Conservation (phyloP, 2,888 invertebrate species). For the Hypercompe scribonia region DNA sequence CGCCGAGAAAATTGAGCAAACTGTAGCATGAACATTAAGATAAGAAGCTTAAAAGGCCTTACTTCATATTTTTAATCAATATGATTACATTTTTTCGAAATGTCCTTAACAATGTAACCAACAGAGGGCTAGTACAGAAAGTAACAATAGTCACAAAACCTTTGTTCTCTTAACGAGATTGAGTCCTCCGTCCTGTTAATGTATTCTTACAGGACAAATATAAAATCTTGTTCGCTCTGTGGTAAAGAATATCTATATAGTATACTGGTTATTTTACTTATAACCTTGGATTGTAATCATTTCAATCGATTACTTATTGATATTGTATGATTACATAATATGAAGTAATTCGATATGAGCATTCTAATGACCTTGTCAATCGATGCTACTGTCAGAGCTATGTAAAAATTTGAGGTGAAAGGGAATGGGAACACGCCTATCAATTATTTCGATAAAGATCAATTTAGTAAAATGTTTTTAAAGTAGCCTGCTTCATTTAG, state of each 20-base stretch:
- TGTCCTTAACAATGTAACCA: background rate
- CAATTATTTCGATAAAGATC: background rate
- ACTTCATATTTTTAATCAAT: background rate
- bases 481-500: background rate
- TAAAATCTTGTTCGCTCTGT: background rate
- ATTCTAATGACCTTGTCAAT: slow-evolving; percentile 1
- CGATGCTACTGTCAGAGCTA: background rate
- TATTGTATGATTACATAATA: background rate
- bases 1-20: too few relatives aligned
- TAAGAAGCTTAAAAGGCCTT: background rate
- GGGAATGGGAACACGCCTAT: background rate
- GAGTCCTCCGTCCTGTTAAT: background rate
- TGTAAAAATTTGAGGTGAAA: background rate
- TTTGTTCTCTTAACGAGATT: slow-evolving; percentile 1
- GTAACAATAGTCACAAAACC: background rate
- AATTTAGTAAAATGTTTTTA: background rate
- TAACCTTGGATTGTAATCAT: background rate
- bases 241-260: background rate
- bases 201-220: background rate
- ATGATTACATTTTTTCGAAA: background rate
- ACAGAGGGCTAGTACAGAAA: background rate
- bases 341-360: background rate
- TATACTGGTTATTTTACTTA: background rate
- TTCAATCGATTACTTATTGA: background rate
- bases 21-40: too few relatives aligned